Percentiles rank a stretch among this genome's conserved stretches.
phyloP scores from a whole-genome alignment of 2,888 invertebrate genomes.

The Listrodromus nycthemerus region DNA sequence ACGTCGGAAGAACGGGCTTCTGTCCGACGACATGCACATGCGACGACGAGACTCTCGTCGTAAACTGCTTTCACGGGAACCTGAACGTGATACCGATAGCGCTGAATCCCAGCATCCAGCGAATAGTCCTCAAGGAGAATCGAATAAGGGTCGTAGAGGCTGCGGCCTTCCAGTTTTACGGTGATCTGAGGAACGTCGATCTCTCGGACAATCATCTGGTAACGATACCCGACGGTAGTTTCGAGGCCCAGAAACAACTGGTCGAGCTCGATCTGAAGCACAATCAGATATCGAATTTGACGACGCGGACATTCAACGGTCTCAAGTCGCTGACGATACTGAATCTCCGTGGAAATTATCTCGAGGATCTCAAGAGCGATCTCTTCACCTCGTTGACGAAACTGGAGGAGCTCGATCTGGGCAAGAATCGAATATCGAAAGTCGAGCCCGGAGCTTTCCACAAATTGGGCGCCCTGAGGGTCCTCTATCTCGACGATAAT shows the following conservation, averaged over 20 bases:
- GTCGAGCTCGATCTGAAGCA: slow-evolving; percentile 93
- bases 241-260: slow-evolving; percentile 92
- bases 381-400: slow-evolving; percentile 91
- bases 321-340: slow-evolving; percentile 91
- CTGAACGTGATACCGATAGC: slow-evolving; percentile 96
- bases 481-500: slow-evolving; percentile 94
- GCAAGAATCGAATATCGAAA: slow-evolving; percentile 93
- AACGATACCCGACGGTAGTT: slow-evolving; percentile 92
- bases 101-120: slow-evolving; percentile 95
- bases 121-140: slow-evolving; percentile 93
- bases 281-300: slow-evolving; percentile 93
- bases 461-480: slow-evolving; percentile 90
- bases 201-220: slow-evolving; percentile 94
- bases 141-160: slow-evolving; percentile 94
- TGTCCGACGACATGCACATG: slow-evolving; percentile 96
- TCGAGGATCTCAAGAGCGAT: slow-evolving; percentile 91
- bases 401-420: slow-evolving; percentile 94
- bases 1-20: slow-evolving; percentile 86
- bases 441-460: slow-evolving; percentile 92
- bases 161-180: slow-evolving; percentile 95
- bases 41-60: slow-evolving; percentile 95
- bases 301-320: slow-evolving; percentile 92
- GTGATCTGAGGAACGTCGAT: slow-evolving; percentile 93
- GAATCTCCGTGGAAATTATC: slow-evolving; percentile 92
- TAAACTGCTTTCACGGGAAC: slow-evolving; percentile 93